Evolutionary conservation across 2,113 vertebrate genomes (phyloP).

Genomic region (Danio rerio): GRCz12tu NC_133184.1:38906001-38906500

Average conservation of each 20-base stretch:
- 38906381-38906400: neutral
- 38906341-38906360: slow-evolving; percentile 25
- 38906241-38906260: slow-evolving; percentile 49
- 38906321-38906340: neutral
- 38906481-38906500: slow-evolving; percentile 37
- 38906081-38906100: no score
- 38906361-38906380: neutral
- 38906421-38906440: neutral
- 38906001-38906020: neutral
- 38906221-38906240: slow-evolving; percentile 60
- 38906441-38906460: slow-evolving; percentile 2
- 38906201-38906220: slow-evolving; percentile 51
- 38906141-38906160: neutral
- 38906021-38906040: neutral
- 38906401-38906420: slow-evolving; percentile 6
- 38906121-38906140: neutral
- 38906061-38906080: neutral
- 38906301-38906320: slow-evolving; percentile 37
- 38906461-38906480: slow-evolving; percentile 6
- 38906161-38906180: slow-evolving; percentile 15
- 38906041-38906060: neutral
- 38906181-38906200: slow-evolving; percentile 57
- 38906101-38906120: neutral
- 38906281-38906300: slow-evolving; percentile 40
- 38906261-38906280: slow-evolving; percentile 40